phyloP scores from a whole-genome alignment of 2,797 vertebrate species.

The Leptodactylus fallax region DNA sequence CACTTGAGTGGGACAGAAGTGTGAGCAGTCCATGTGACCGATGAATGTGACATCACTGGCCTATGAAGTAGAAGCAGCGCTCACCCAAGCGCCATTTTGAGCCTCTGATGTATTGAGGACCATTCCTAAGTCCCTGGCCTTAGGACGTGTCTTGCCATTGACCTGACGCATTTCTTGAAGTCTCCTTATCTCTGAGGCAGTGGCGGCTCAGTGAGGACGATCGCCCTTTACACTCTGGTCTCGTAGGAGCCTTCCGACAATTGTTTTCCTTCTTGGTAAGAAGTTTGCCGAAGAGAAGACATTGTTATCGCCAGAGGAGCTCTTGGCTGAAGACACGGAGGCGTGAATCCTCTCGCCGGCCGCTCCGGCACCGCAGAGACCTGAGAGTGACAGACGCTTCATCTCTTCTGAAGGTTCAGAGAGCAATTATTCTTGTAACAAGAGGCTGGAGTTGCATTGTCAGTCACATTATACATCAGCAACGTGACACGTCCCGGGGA shows the following conservation, averaged over 20 bases:
- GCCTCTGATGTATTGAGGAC: no score
- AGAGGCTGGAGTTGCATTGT: neutral
- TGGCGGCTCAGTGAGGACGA: no score
- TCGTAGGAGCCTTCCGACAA: neutral
- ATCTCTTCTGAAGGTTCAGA: slow-evolving; percentile 22
- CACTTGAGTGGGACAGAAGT: no score
- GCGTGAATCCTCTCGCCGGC: slow-evolving; percentile 7
- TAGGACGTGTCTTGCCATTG: no score
- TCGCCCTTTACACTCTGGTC: neutral
- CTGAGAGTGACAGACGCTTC: slow-evolving; percentile 28
- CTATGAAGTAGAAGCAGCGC: no score
- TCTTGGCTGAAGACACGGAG: neutral
- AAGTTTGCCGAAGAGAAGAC: neutral
- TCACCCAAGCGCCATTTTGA: no score
- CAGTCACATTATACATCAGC: slow-evolving; percentile 28
- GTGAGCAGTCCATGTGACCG: no score
- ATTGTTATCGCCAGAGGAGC: neutral
- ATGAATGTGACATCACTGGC: no score
- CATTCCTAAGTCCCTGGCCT: no score
- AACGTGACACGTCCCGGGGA: neutral
- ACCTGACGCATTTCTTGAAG: no score
- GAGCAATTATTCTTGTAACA: slow-evolving; percentile 5
- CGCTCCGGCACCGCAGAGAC: neutral
- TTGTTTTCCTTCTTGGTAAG: neutral
- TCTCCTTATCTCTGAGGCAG: no score